These are phyloP conservation scores for Nephotettix cincticeps DNA, from an alignment of 1,140 invertebrate genomes.

Conservation along the genomic window DNA sequence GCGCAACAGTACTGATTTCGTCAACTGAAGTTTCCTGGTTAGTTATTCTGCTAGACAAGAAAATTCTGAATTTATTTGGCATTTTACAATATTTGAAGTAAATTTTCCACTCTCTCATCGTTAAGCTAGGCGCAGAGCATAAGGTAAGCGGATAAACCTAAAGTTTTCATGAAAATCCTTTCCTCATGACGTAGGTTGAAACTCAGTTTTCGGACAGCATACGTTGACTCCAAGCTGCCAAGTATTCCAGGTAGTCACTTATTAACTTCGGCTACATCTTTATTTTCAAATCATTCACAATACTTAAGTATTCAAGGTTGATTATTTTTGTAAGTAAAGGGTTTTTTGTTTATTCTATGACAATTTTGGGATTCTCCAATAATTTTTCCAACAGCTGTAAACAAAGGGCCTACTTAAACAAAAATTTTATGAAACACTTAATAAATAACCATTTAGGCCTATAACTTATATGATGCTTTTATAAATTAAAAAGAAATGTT, in stretches of 20 bases:
- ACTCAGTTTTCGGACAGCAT: conserved; percentile 11
- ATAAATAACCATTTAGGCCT: too few species aligned
- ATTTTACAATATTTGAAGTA: conserved; percentile 25
- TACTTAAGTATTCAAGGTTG: too few species aligned
- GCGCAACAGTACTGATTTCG: conserved; percentile 41
- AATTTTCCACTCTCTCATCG: conserved; percentile 8
- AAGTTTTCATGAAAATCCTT: background rate
- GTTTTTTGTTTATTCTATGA: too few species aligned
- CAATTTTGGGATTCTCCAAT: background rate
- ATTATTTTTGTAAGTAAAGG: too few species aligned
- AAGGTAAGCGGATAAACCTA: background rate
- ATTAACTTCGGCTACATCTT: conserved; percentile 14
- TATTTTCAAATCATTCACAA: background rate
- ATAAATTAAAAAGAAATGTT: too few species aligned
- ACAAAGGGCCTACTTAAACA: background rate
- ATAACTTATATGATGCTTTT: too few species aligned
- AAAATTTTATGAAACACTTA: too few species aligned
- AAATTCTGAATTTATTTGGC: conserved; percentile 26
- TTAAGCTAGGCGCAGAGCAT: background rate
- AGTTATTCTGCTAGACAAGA: conserved; percentile 39
- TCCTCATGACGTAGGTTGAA: too few species aligned
- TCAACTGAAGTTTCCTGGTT: conserved; percentile 42
- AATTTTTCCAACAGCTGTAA: background rate
- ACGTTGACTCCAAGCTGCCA: conserved; percentile 31
- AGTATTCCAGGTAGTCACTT: conserved; percentile 23